Conservation (phyloP, 2,113 vertebrate species). For the Gobius niger region DNA sequence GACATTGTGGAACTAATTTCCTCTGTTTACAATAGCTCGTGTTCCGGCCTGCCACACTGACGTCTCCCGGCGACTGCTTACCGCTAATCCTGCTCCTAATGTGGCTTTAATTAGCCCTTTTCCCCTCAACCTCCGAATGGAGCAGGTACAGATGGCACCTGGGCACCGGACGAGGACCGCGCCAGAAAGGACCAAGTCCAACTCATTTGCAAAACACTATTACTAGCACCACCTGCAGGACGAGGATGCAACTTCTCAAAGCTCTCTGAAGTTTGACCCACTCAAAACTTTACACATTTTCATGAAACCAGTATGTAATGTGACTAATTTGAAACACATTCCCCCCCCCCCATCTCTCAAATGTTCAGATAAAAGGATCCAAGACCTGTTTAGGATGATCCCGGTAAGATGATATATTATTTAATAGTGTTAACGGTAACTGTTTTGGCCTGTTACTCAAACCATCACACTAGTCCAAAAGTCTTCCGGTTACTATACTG, state of each 20-base stretch:
- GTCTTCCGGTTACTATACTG: too few relatives aligned
- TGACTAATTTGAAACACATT: too few relatives aligned
- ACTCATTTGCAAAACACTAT: constrained; percentile 15
- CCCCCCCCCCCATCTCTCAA: too few relatives aligned
- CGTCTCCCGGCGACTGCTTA: constrained; percentile 53
- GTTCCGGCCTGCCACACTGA: constrained; percentile 10
- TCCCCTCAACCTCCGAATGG: constrained; percentile 12
- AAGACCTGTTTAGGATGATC: too few relatives aligned
- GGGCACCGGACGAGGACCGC: constrained; percentile 31
- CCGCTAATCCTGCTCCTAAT: constrained; percentile 27
- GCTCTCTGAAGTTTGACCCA: too few relatives aligned
- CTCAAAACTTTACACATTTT: too few relatives aligned
- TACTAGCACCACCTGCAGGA: constrained; percentile 67
- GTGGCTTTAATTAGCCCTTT: constrained; percentile 45
- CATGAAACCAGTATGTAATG: too few relatives aligned
- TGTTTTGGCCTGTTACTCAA: too few relatives aligned
- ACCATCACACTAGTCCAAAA: too few relatives aligned
- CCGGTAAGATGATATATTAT: too few relatives aligned
- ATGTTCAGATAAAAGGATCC: too few relatives aligned
- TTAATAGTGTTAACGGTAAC: too few relatives aligned
- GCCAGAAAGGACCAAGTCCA: constrained; percentile 8
- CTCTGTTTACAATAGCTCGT: constrained; percentile 19
- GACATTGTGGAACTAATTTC: constrained; percentile 39
- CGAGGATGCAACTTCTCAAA: neutral
- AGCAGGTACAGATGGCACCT: constrained; percentile 31